Evolutionary conservation across 2,113 vertebrate species (phyloP).

Genomic region (Muscicapa adusta): DNA sequence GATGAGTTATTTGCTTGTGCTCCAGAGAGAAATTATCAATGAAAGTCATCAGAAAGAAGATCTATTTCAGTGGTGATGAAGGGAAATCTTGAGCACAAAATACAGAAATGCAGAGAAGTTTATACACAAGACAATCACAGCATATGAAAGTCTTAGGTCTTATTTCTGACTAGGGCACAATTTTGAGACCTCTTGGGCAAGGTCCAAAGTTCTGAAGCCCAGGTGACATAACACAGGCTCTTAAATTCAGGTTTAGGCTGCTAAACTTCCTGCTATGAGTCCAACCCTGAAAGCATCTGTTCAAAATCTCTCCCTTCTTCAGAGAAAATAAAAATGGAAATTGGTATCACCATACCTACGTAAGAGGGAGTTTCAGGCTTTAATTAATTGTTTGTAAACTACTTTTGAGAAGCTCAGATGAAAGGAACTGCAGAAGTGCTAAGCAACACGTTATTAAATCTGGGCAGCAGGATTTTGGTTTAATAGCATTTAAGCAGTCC

Average conservation of each 20-base stretch:
- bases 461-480: not conserved
- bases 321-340: not conserved
- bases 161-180: not conserved
- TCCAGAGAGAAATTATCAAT: not conserved
- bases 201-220: not conserved
- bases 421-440: not conserved
- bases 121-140: not conserved
- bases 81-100: not conserved
- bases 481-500: not conserved
- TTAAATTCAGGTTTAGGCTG: not conserved
- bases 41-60: not conserved
- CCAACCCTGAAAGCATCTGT: not conserved
- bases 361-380: not conserved
- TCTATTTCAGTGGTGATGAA: not conserved
- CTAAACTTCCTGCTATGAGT: not conserved
- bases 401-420: not conserved
- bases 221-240: not conserved
- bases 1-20: not conserved
- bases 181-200: not conserved
- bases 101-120: not conserved
- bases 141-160: not conserved
- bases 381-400: conserved; percentile 48
- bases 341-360: not conserved
- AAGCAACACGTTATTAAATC: not conserved
- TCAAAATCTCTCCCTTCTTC: not conserved